A percentile compares a stretch with the other conserved stretches of the same genome.
Conservation (phyloP, 2,797 vertebrate species). For the Capromys pilorides region DNA sequence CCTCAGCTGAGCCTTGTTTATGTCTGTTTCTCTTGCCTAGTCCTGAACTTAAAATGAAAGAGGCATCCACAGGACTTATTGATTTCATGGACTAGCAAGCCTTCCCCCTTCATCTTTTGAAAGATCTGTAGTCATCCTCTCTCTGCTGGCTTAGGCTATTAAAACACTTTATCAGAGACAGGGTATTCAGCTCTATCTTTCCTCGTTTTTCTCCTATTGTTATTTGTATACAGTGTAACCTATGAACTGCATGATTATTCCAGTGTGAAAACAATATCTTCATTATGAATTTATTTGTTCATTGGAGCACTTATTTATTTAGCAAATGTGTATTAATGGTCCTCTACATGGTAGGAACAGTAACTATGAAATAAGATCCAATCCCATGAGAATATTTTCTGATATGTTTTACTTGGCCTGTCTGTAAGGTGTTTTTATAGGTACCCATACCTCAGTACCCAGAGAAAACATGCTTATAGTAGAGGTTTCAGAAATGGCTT, state of each 20-base stretch:
- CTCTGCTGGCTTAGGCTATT: background rate
- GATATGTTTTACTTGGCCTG: background rate
- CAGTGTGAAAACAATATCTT: background rate
- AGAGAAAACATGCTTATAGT: background rate
- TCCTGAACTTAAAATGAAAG: background rate
- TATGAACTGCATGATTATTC: background rate
- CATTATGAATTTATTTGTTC: constrained; percentile 44
- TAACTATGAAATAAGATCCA: background rate
- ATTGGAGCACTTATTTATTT: background rate
- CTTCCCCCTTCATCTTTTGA: background rate
- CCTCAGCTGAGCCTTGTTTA: background rate
- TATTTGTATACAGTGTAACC: background rate
- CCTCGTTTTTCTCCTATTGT: background rate
- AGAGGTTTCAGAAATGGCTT: background rate
- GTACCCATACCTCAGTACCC: background rate
- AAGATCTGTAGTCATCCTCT: background rate
- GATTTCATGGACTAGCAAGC: background rate
- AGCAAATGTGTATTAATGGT: background rate
- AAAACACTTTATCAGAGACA: background rate
- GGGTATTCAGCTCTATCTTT: background rate
- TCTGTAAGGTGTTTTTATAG: background rate
- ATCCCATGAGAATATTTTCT: background rate
- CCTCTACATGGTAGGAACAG: background rate
- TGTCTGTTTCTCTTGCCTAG: background rate
- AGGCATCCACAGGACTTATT: background rate